Base-by-base conservation (phyloP, 2,888 invertebrate genomes). In the Galerucella calmariensis region DNA sequence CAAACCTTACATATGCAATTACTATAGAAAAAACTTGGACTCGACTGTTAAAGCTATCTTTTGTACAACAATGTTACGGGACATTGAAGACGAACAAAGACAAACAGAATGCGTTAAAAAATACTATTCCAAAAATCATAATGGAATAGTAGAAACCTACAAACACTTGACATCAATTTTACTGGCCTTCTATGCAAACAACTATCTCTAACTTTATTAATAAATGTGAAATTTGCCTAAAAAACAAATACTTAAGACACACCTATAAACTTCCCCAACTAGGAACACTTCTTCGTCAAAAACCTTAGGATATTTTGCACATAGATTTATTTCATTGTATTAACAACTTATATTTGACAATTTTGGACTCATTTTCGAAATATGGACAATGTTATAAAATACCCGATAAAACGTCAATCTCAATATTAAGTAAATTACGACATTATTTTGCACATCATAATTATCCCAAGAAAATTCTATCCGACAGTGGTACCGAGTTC, bases 1-100 rank as follows among this genome's bases (percentile, higher is more conserved):
- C 16, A 27, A 35, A 58, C 56, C 35, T 16, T 56, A 27, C 20
- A 67, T 56, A 56, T 56, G 67, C 16, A 53, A 56, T 41, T 67
- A 67, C 20, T 67, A 70, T 11, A 48, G 62, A 58, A 72, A 77
- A 72, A 72, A 72, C 67, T 41, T 59, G 8, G 65, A 77, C 46
- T 75, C 70, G 24, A 75, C 71, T 16, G 67, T 69, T 35, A 75
- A 73, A 66, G 73, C 68, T 27, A 73, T 68, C 53, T 67, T 74
- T 76, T 72, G 67, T 44, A 69, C 35, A 35, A 27, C 20, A 27
- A 72, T 48, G n/a, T 20, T 48, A 51, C 65, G 51, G 16, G n/a
- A n/a, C n/a, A n/a, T n/a, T n/a, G n/a, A n/a, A n/a, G n/a, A n/a
- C n/a, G n/a, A n/a, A n/a, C n/a, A n/a, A n/a, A n/a, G n/a, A n/a